phyloP scores from a whole-genome alignment of 2,888 invertebrate species.

The Aporophyla nigra region DNA sequence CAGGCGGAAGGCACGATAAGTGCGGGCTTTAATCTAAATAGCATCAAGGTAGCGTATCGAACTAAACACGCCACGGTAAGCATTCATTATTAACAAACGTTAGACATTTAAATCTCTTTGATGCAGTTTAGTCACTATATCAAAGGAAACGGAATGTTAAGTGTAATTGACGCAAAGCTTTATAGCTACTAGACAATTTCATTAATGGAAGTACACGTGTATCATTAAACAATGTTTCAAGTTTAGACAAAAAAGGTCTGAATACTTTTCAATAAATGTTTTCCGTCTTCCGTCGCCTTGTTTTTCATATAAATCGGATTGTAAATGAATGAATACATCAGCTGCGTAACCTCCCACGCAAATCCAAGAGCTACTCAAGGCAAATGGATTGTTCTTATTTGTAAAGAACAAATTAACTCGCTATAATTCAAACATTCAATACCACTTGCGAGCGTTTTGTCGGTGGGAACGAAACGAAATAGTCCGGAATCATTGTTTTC shows the following conservation, averaged over 20 bases:
- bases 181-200: slow-evolving; percentile 24
- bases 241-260: background rate
- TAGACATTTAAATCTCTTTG: slow-evolving; percentile 59
- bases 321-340: slow-evolving; percentile 30
- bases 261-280: slow-evolving; percentile 22
- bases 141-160: slow-evolving; percentile 30
- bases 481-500: slow-evolving; percentile 22
- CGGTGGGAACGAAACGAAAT: slow-evolving; percentile 7
- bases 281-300: background rate
- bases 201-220: background rate
- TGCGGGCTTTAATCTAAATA: slow-evolving; percentile 88
- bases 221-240: background rate
- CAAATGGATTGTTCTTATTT: slow-evolving; percentile 49
- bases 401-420: slow-evolving; percentile 36
- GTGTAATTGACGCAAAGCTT: slow-evolving; percentile 23
- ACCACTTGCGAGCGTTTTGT: slow-evolving; percentile 15
- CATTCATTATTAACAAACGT: slow-evolving; percentile 66
- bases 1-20: slow-evolving; percentile 86
- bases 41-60: slow-evolving; percentile 78
- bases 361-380: slow-evolving; percentile 24
- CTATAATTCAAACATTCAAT: slow-evolving; percentile 29
- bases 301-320: slow-evolving; percentile 39
- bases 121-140: slow-evolving; percentile 49
- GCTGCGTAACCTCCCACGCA: slow-evolving; percentile 33
- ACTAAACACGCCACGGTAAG: slow-evolving; percentile 74